Evolutionary conservation across 2,888 invertebrate genomes (phyloP), one percentile per base, ranked within the genome.

Genomic region (Yponomeuta evonymella): DNA sequence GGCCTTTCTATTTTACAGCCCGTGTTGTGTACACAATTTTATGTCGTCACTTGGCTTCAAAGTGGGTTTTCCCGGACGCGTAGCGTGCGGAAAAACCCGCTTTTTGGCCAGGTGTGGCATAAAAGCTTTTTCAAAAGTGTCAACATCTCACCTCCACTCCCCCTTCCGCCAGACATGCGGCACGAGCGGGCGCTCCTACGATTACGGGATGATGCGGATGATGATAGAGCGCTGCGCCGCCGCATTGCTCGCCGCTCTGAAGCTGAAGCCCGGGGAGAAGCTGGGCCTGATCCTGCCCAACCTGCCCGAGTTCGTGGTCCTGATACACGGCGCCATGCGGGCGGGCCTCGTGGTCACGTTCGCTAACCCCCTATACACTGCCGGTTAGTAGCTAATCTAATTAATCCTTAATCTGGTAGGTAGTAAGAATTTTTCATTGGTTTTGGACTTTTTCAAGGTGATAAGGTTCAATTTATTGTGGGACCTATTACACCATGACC

Each of bases 201-300:
- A 94, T 63, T 95, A 93, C 79, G 93, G 93, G 8, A 93, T 94
- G 91, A 88, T 94, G 79, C 87, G 93, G 70, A 85, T 93, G 87
- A 85, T 94, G 85, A 88, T 94, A 67, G 90, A 93, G 71, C 86
- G 93, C 43, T 94, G 93, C 76, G 94, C 94, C 1, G 88, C 89
- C 70, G 94, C 94, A 0, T 85, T 95, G 33, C 77, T 94, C 0
- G 91, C 93, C 0, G 92, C 92, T 69, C 83, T 94, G 72, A 92
- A 93, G 10, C 83, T 95, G 74, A 84, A 92, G 74, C 93, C 93
- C 0, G 94, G 95, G 2, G 95, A 96, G 70, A 93, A 94, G 29
- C 82, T 96, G 2, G 95, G 94, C 1, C 84, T 96, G 33, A 90
- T 95, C 58, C 83, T 95, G 74, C 95, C 95, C 8, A 96, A 96